Evolutionary conservation across 2,797 vertebrate genomes (phyloP).

Genomic region (Mus caroli): DNA sequence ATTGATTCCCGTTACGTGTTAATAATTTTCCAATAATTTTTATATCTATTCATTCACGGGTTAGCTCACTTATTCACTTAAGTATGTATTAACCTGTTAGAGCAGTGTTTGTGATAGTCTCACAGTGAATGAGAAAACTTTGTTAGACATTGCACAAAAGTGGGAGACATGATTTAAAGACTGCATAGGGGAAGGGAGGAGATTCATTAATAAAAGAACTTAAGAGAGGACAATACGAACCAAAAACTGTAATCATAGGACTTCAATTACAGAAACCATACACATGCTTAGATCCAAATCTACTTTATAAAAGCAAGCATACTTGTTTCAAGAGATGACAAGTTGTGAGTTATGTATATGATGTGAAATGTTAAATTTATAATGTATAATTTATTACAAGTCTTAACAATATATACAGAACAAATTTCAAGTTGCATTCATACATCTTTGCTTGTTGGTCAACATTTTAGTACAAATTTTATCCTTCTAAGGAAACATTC

Average conservation of each 20-base stretch:
- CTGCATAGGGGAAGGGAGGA: neutral
- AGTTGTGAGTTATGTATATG: neutral
- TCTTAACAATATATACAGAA: neutral
- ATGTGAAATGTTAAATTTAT: neutral
- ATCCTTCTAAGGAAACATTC: neutral
- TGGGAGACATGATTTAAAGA: neutral
- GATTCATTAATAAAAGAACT: neutral
- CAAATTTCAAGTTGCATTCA: neutral
- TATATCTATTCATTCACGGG: neutral
- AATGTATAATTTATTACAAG: neutral
- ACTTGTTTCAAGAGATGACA: neutral
- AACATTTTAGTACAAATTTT: conserved; percentile 20
- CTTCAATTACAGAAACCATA: neutral
- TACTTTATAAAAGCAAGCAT: neutral
- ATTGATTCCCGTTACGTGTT: neutral
- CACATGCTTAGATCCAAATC: no score
- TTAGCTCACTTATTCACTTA: neutral
- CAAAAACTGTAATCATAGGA: neutral
- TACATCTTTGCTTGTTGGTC: neutral
- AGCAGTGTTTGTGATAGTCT: neutral
- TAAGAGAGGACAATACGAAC: neutral
- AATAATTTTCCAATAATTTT: neutral
- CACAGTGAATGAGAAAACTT: neutral
- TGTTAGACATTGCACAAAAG: neutral
- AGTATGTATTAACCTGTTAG: neutral